Conservation (phyloP, 2,888 invertebrate genomes). For the Nineta flava region DNA sequence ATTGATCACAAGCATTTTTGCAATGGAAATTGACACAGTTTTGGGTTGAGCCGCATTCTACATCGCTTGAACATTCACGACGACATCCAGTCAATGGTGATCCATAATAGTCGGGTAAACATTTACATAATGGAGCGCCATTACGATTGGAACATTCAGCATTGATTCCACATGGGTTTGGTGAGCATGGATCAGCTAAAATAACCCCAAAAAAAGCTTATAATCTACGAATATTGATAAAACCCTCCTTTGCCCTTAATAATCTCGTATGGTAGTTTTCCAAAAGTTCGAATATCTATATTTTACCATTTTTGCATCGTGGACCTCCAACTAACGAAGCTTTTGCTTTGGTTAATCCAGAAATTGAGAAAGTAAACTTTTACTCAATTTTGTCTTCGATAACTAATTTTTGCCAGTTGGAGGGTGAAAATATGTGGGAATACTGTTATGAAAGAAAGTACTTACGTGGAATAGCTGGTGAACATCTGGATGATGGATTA, state of each 20-base stretch:
- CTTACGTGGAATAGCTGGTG: slow-evolving; percentile 58
- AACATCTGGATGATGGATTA: slow-evolving; percentile 57
- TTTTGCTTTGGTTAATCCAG: too few species aligned
- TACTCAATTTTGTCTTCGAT: background rate
- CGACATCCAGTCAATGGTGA: slow-evolving; percentile 62
- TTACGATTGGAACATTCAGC: slow-evolving; percentile 66
- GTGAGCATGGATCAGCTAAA: slow-evolving; percentile 67
- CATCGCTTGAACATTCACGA: slow-evolving; percentile 67
- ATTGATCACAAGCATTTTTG: slow-evolving; percentile 57
- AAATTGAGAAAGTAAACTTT: background rate
- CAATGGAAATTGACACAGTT: slow-evolving; percentile 64
- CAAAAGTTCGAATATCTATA: too few species aligned
- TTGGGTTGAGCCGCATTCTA: slow-evolving; percentile 52
- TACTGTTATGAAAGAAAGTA: slow-evolving; percentile 9
- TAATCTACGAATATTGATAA: too few species aligned
- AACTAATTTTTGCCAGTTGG: background rate
- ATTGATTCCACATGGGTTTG: slow-evolving; percentile 66
- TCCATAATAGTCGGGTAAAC: slow-evolving; percentile 58
- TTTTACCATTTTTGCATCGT: too few species aligned
- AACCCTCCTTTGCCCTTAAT: too few species aligned
- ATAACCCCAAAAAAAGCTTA: slow-evolving; percentile 9
- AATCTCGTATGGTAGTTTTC: too few species aligned
- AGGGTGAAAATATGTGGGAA: background rate
- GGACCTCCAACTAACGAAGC: too few species aligned
- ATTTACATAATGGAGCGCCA: slow-evolving; percentile 63